A percentile compares a stretch with the other conserved stretches of the same genome.
phyloP scores from a whole-genome alignment of 2,888 invertebrate genomes.

The Agrotis clavis region DNA sequence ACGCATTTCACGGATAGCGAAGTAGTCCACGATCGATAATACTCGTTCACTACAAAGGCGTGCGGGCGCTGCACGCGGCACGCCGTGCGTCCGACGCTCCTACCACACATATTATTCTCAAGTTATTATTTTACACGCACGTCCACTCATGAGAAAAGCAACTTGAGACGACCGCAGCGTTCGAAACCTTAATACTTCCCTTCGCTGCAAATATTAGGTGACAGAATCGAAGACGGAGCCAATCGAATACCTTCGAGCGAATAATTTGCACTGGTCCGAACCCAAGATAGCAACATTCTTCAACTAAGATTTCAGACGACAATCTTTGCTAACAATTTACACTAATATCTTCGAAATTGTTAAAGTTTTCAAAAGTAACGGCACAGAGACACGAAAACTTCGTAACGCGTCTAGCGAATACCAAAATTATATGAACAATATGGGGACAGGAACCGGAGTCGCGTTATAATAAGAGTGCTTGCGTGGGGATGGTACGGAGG shows the following conservation, averaged over 20 bases:
- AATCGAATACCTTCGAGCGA: conserved; percentile 79
- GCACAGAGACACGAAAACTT: conserved; percentile 74
- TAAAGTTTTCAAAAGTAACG: conserved; percentile 69
- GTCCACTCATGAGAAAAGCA: conserved; percentile 91
- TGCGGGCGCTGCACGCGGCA: conserved; percentile 80
- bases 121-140: conserved; percentile 91
- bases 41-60: conserved; percentile 82
- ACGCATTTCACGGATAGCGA: conserved; percentile 83
- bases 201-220: conserved; percentile 90
- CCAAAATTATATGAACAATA: conserved; percentile 90
- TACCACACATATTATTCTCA: conserved; percentile 88
- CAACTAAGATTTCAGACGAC: conserved; percentile 44
- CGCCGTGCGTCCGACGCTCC: conserved; percentile 82
- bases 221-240: conserved; percentile 84
- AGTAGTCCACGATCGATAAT: conserved; percentile 87
- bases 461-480: conserved; percentile 90
- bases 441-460: conserved; percentile 89
- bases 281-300: conserved; percentile 55
- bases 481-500: conserved; percentile 91
- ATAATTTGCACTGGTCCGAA: conserved; percentile 79
- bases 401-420: conserved; percentile 86
- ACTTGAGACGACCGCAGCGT: conserved; percentile 90
- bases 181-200: conserved; percentile 91
- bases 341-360: conserved; percentile 30
- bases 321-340: conserved; percentile 37